Base-by-base conservation (phyloP, 2,888 invertebrate genomes). In the Scaptomyza flava region DNA sequence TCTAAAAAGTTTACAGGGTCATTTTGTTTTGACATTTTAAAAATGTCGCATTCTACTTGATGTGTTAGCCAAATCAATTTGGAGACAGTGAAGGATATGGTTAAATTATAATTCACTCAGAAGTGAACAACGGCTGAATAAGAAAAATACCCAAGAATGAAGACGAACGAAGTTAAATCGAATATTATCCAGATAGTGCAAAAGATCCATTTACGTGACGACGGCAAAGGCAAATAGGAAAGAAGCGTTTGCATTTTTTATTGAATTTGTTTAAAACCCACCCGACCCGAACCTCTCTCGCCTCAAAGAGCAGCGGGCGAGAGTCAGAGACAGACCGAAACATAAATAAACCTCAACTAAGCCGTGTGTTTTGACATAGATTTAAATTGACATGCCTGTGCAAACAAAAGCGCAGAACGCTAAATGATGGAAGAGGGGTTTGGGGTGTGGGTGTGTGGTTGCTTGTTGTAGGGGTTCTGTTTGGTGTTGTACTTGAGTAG, bases 271-370 rank as follows among this genome's bases (percentile, higher is more conserved):
- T 61, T 64, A 51, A 61, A 38, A 38, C 17, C 17, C 17, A 17
- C 17, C 17, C 27, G 27, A 27, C 27, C 27, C 27, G 6, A 14
- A 6, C 11, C 8, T 14, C 1, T 14, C 30, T 27, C 41, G 12
- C 41, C 30, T 6, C 12, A 43, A 20, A 41, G 41, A 12, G 36
- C 31, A 48, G 31, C 0, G 34, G 36, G 30, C n/a, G 42, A 34
- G 38, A 62, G 66, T 52, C 43, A 50, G 42, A 65, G 68, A 47
- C 42, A 51, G 68, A 82, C 86, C 86, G 72, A 79, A 88, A 79
- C 86, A 78, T 85, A 87, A 88, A 88, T 88, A 83, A 88, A 83
- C 88, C 88, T 88, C 87, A 83, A 83, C 84, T 88, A 86, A 83
- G 87, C 77, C 77, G 81, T 88, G 81, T 83, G 84, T 83, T 83